Conservation (phyloP, 2,888 invertebrate species). For the Acrobasis suavella region DNA sequence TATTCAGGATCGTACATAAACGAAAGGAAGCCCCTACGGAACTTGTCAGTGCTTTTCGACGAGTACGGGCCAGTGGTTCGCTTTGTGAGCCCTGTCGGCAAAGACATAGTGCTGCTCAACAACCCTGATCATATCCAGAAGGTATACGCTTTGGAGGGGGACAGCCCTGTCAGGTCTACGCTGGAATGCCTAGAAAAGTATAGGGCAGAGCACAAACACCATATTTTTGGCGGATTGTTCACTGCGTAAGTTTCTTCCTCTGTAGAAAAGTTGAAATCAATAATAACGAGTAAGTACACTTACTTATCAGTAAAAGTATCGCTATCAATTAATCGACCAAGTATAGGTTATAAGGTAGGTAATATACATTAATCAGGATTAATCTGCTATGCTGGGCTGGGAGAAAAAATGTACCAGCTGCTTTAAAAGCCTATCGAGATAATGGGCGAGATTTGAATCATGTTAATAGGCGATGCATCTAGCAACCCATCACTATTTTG, state of each 20-base stretch:
- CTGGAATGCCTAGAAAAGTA: conserved; percentile 86
- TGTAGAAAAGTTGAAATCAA: too few species aligned
- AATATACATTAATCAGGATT: too few species aligned
- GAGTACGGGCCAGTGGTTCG: conserved; percentile 86
- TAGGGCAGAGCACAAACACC: conserved; percentile 79
- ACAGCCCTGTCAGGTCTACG: conserved; percentile 82
- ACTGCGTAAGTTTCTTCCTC: conserved; percentile 73
- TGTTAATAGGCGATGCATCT: too few species aligned
- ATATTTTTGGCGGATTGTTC: conserved; percentile 80
- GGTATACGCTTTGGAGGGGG: conserved; percentile 84
- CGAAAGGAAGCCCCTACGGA: conserved; percentile 54
- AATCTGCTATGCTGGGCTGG: too few species aligned
- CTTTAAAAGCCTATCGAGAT: too few species aligned
- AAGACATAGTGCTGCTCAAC: conserved; percentile 84
- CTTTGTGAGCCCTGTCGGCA: conserved; percentile 84
- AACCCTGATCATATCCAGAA: conserved; percentile 85
- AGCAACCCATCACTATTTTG: too few species aligned
- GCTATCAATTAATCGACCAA: too few species aligned
- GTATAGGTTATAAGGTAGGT: too few species aligned
- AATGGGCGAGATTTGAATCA: too few species aligned
- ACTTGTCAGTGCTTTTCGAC: conserved; percentile 64
- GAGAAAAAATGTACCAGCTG: too few species aligned
- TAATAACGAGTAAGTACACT: too few species aligned
- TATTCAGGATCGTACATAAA: conserved; percentile 55
- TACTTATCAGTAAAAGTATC: too few species aligned